Evolutionary conservation across 2,888 invertebrate species (phyloP).

Genomic region (Torymus tubicola): DNA sequence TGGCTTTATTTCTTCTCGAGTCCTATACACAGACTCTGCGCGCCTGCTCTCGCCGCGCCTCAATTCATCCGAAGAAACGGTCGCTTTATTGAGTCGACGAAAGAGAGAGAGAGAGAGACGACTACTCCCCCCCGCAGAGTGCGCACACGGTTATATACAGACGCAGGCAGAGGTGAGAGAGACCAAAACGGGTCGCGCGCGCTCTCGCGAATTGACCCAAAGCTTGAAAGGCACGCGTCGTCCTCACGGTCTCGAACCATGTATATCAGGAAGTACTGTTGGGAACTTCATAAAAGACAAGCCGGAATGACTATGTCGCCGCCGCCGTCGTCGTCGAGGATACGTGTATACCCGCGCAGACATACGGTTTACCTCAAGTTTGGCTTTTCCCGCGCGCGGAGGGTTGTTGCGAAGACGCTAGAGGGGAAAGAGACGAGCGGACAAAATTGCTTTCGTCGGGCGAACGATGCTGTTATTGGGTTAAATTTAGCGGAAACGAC

Average conservation of each 20-base stretch:
- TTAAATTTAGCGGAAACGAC: conserved; percentile 43
- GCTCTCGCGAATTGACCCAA: conserved; percentile 22
- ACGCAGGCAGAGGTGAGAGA: no score
- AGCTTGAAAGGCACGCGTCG: conserved; percentile 24
- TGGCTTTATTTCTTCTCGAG: no score
- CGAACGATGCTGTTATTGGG: conserved; percentile 43
- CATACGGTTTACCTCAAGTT: conserved; percentile 22
- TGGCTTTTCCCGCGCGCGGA: background rate
- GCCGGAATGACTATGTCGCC: conserved; percentile 13
- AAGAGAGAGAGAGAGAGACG: background rate
- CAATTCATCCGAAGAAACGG: no score
- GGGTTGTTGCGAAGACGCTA: no score
- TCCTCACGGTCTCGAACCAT: background rate
- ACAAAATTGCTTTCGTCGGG: conserved; percentile 39
- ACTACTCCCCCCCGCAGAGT: background rate
- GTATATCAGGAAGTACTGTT: conserved; percentile 35
- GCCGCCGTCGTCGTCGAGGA: background rate
- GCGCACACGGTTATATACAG: no score
- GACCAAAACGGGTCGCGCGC: no score
- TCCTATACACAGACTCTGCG: no score
- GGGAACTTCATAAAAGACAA: conserved; percentile 37
- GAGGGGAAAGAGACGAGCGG: background rate
- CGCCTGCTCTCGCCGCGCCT: no score
- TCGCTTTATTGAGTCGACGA: background rate
- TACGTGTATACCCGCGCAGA: background rate